Evolutionary conservation across 2,797 vertebrate genomes (phyloP), one percentile per base, ranked within the genome.

Genomic region (Fratercula arctica): DNA sequence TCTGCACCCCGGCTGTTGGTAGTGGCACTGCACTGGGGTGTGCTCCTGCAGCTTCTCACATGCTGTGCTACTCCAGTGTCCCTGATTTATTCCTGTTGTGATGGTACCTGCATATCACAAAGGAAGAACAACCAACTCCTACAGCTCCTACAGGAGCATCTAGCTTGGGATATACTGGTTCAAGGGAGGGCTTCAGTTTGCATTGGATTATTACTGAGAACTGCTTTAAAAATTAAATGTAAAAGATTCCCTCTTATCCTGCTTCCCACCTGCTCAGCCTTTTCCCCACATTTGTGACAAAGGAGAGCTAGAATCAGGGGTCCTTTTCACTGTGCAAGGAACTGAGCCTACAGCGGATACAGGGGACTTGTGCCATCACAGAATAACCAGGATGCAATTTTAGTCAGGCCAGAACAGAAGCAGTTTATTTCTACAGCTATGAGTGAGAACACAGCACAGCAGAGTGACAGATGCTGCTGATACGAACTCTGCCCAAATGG

Each of bases 311-410:
- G 29, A 46, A 20, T n/a, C 43, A 20, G 26, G 53, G 28, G 11
- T 8, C n/a, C 19, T 66, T 33, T 39, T 9, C 43, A 31, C 35
- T 33, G 25, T 7, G 21, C 29, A 23, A 33, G 23, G 45, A 80
- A 29, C 16, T 0, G 0, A 53, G 50, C 28, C 68, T 51, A 13
- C 77, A 73, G 13, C 15, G 46, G 45, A n/a, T 24, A 23, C 15
- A 14, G 37, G 16, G 37, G 13, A 53, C 26, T 24, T 0, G 1
- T 29, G 66, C 39, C 57, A 33, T 9, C 53, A 54, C 18, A 23
- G n/a, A 85, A 78, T 21, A 68, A 61, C 13, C 0, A 0, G 24
- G 51, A 74, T 8, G n/a, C 35, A 8, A 2, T 10, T 21, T n/a
- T 16, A 70, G 33, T 46, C 56, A 48, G 74, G 51, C 37, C 77